Evolutionary conservation across 2,888 invertebrate genomes (phyloP).

Genomic region (Chirona hameri): DNA sequence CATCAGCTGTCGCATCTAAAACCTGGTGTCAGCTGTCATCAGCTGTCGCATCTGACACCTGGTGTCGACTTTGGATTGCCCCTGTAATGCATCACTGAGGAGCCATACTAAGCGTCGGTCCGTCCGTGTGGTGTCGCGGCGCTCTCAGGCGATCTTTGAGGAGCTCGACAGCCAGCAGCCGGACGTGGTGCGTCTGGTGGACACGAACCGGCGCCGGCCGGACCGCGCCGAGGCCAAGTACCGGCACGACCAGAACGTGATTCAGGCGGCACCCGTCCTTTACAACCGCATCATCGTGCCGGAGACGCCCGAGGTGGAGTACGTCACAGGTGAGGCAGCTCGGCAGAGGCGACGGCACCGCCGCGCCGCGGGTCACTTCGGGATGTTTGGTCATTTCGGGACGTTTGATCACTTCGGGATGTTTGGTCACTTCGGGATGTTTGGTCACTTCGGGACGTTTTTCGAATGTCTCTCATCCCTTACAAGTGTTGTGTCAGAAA

Average conservation of each 20-base stretch:
- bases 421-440: neutral
- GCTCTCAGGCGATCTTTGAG: slow-evolving; percentile 63
- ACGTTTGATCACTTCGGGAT: neutral
- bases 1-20: too few relatives aligned
- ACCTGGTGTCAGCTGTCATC: too few relatives aligned
- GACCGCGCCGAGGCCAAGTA: slow-evolving; percentile 51
- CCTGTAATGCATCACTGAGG: too few relatives aligned
- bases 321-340: slow-evolving; percentile 67
- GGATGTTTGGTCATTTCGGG: neutral
- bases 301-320: slow-evolving; percentile 76
- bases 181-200: slow-evolving; percentile 57
- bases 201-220: slow-evolving; percentile 45
- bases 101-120: too few relatives aligned
- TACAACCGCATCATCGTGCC: slow-evolving; percentile 45
- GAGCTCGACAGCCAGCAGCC: slow-evolving; percentile 64
- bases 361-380: neutral
- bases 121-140: too few relatives aligned
- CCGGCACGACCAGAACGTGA: slow-evolving; percentile 80
- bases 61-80: too few relatives aligned
- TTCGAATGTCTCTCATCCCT: neutral
- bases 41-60: too few relatives aligned
- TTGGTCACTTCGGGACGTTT: neutral
- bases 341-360: slow-evolving; percentile 64
- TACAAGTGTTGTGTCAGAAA: too few relatives aligned
- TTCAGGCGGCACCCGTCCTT: slow-evolving; percentile 61